phyloP scores from a whole-genome alignment of 2,797 vertebrate species.

The Notolepis coatsorum region DNA sequence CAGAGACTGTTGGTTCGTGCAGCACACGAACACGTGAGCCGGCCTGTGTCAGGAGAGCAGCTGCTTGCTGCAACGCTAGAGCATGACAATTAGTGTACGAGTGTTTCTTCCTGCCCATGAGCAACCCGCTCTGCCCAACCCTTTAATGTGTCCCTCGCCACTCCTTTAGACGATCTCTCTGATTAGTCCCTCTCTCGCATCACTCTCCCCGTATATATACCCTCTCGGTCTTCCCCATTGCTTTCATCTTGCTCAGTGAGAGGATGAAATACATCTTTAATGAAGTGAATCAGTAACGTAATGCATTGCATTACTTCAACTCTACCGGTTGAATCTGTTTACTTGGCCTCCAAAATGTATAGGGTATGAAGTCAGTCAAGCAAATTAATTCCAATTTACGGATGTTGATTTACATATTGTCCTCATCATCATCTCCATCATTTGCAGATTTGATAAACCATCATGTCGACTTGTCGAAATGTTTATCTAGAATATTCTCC shows the following conservation, averaged over 20 bases:
- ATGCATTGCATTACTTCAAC: no score
- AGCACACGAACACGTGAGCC: constrained; percentile 19
- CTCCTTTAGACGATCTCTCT: constrained; percentile 4
- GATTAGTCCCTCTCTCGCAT: no score
- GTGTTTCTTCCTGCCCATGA: constrained; percentile 29
- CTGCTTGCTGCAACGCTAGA: constrained; percentile 12
- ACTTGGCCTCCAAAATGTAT: no score
- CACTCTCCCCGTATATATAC: neutral
- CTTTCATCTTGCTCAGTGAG: neutral
- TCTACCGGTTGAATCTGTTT: no score
- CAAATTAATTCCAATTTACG: no score
- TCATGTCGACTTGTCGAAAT: no score
- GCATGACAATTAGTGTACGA: constrained; percentile 45
- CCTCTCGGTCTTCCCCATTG: neutral
- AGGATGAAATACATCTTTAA: neutral
- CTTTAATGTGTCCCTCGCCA: constrained; percentile 41
- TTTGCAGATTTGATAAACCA: no score
- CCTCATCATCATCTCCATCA: no score
- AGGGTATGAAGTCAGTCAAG: no score
- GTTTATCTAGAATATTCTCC: no score
- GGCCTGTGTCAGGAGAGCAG: constrained; percentile 12
- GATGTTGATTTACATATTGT: no score
- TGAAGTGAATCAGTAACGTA: no score
- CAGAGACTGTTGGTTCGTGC: constrained; percentile 19
- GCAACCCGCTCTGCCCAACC: constrained; percentile 31